Percentiles rank a stretch among this genome's conserved stretches.
Conservation (phyloP, 2,113 vertebrate species). For the Calyptommatus sinebrachiatus region DNA sequence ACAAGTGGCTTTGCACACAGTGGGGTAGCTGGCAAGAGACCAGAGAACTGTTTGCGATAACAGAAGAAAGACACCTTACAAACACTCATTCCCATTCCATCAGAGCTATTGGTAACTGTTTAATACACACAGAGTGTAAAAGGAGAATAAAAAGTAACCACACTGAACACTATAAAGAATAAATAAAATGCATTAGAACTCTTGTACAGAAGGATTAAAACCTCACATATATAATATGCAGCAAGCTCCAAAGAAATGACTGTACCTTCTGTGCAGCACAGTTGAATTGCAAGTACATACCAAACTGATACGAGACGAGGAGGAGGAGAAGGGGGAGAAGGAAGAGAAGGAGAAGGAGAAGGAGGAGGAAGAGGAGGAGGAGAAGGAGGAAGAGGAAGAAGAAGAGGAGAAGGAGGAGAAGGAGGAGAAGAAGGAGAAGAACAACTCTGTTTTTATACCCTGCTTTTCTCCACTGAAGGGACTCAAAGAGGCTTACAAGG, state of each 20-base stretch:
- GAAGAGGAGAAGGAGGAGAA: too few relatives aligned
- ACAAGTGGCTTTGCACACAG: conserved; percentile 45
- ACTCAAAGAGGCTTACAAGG: too few relatives aligned
- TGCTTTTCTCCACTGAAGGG: too few relatives aligned
- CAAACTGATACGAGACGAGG: too few relatives aligned
- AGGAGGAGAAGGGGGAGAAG: too few relatives aligned
- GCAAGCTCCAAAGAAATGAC: conserved; percentile 11
- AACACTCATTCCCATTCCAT: conserved; percentile 44
- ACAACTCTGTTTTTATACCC: too few relatives aligned
- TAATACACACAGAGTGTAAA: conserved; percentile 55
- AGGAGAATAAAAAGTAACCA: conserved; percentile 50
- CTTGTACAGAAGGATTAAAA: conserved; percentile 52
- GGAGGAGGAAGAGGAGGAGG: too few relatives aligned
- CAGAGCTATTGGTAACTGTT: conserved; percentile 56
- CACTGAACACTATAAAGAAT: conserved; percentile 57
- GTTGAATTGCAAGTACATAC: not conserved
- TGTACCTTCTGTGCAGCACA: not conserved
- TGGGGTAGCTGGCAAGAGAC: conserved; percentile 47
- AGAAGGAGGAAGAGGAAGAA: too few relatives aligned
- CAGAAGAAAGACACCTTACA: conserved; percentile 50
- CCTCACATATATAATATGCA: conserved; percentile 59
- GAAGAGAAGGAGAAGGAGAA: too few relatives aligned
- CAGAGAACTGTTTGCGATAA: conserved; percentile 32
- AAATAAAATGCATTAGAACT: conserved; percentile 58
- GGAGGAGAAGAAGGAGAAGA: too few relatives aligned